Conservation (phyloP, 2,888 invertebrate genomes). For the Coelinius sp. region DNA sequence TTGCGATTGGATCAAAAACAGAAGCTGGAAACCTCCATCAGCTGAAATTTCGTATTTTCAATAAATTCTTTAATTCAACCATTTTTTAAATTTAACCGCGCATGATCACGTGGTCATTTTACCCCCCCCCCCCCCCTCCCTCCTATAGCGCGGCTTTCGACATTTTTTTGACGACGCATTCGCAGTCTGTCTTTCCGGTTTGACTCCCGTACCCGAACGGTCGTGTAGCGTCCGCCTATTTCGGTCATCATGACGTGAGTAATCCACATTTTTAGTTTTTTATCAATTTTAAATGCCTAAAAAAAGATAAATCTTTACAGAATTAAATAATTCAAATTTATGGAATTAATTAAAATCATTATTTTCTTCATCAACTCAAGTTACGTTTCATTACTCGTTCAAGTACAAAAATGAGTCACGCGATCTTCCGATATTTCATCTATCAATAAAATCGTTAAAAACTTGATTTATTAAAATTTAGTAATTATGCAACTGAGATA, state of each 20-base stretch:
- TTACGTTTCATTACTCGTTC: neutral
- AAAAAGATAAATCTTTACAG: too few species aligned
- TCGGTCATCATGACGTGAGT: slow-evolving; percentile 20
- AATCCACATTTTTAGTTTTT: neutral
- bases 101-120: too few species aligned
- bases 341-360: neutral
- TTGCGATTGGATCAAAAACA: too few species aligned
- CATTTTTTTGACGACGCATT: too few species aligned
- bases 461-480: neutral
- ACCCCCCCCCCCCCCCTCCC: too few species aligned
- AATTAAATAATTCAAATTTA: neutral
- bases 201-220: slow-evolving; percentile 2
- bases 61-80: too few species aligned
- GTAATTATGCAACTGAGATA: too few species aligned
- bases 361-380: neutral
- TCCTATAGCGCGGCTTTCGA: too few species aligned
- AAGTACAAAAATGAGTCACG: neutral
- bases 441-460: too few species aligned
- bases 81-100: too few species aligned
- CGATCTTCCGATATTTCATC: neutral
- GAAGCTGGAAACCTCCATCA: too few species aligned
- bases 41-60: too few species aligned
- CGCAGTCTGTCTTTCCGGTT: slow-evolving; percentile 4
- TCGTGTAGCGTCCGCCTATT: neutral
- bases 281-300: neutral